Percentiles rank a stretch among this genome's conserved stretches.
These are phyloP conservation scores for Gryon sp. DNA, from an alignment of 1,140 invertebrate species.

Conservation along the genomic window DNA sequence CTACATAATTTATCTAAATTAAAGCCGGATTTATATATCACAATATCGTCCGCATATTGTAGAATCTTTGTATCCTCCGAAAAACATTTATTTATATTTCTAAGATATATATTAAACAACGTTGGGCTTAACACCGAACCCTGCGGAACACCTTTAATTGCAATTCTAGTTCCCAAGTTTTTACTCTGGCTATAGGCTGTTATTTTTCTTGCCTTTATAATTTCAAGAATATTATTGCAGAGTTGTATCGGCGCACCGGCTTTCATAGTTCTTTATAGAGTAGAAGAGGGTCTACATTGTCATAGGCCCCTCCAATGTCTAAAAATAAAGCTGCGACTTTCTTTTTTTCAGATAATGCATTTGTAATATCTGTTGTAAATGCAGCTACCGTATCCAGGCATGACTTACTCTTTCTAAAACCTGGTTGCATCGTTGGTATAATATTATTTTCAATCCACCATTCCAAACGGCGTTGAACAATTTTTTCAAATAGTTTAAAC, in stretches of 20 bases:
- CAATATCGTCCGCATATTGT: constrained; percentile 12
- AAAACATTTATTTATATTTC: neutral
- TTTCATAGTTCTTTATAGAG: neutral
- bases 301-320: constrained; percentile 40
- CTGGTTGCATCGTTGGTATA: constrained; percentile 21
- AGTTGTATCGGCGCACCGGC: neutral
- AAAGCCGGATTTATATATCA: neutral
- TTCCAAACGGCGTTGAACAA: constrained; percentile 32
- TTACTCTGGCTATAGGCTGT: neutral
- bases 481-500: constrained; percentile 13
- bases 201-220: neutral
- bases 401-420: constrained; percentile 28
- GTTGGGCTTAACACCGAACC: neutral
- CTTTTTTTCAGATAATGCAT: neutral
- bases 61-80: neutral
- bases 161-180: neutral
- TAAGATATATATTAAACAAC: neutral
- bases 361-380: neutral
- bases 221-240: neutral
- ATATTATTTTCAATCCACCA: constrained; percentile 41
- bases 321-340: constrained; percentile 18
- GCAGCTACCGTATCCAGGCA: constrained; percentile 20
- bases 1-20: neutral
- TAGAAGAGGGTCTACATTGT: constrained; percentile 14
- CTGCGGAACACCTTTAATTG: neutral